Evolutionary conservation across 2,113 vertebrate genomes (phyloP).

Genomic region (Brachionichthys hirsutus): DNA sequence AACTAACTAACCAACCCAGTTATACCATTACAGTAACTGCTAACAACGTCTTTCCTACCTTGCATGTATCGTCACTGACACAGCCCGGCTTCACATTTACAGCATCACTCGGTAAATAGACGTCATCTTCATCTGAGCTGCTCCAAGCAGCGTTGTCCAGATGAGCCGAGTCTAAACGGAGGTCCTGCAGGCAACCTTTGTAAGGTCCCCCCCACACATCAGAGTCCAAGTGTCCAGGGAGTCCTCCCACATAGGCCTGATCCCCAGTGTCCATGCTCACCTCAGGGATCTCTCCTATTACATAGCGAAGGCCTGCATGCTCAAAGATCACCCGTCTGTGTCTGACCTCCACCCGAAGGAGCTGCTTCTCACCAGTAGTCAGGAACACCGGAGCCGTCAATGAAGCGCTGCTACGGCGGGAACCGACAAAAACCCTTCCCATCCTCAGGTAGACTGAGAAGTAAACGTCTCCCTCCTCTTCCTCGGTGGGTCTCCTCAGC

Average conservation of each 20-base stretch:
- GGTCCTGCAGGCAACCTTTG: conserved; percentile 92
- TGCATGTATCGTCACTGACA: conserved; percentile 86
- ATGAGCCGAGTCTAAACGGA: conserved; percentile 77
- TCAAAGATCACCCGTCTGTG: conserved; percentile 62
- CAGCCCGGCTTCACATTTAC: conserved; percentile 81
- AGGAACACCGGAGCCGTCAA: conserved; percentile 71
- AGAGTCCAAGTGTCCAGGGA: conserved; percentile 44
- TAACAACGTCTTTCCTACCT: conserved; percentile 69
- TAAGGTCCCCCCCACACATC: conserved; percentile 84
- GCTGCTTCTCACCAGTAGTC: conserved; percentile 79
- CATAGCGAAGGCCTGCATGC: conserved; percentile 54
- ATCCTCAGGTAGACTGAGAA: conserved; percentile 80
- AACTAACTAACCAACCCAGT: too few species aligned
- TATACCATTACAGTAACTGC: not conserved
- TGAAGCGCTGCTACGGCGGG: not conserved
- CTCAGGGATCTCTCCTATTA: conserved; percentile 70
- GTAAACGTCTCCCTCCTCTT: conserved; percentile 50
- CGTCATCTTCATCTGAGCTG: conserved; percentile 16
- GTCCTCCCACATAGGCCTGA: conserved; percentile 80
- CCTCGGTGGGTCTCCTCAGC: conserved; percentile 55
- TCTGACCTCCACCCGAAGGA: conserved; percentile 78
- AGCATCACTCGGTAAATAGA: conserved; percentile 50
- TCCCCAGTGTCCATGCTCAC: conserved; percentile 64
- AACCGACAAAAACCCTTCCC: conserved; percentile 75
- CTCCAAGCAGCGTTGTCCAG: conserved; percentile 66